A percentile compares a stretch with the other conserved stretches of the same genome.
Conservation (phyloP, 2,888 invertebrate genomes). For the Slavum lentiscoides region DNA sequence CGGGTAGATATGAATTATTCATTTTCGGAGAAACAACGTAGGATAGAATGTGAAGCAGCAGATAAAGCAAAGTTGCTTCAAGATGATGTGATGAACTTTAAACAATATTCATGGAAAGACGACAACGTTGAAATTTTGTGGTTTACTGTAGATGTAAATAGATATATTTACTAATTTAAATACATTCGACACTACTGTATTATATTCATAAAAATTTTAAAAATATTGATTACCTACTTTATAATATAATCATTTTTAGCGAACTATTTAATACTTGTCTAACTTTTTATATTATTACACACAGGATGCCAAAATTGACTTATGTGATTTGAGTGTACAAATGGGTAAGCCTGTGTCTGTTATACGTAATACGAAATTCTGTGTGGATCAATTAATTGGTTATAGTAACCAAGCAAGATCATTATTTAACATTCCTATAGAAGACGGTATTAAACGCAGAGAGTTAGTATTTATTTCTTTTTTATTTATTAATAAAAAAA, state of each 20-base stretch:
- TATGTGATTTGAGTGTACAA: conserved; percentile 22
- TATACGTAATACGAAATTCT: conserved; percentile 45
- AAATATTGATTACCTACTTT: no score
- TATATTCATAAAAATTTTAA: no score
- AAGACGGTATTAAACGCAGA: conserved; percentile 38
- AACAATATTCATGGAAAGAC: conserved; percentile 21
- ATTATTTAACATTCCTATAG: conserved; percentile 46
- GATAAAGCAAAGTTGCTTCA: conserved; percentile 47
- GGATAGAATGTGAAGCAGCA: conserved; percentile 36
- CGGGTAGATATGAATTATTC: conserved; percentile 33
- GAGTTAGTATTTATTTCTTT: conserved; percentile 27
- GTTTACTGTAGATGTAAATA: conserved; percentile 25
- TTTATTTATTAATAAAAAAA: background rate
- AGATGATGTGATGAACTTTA: conserved; percentile 25
- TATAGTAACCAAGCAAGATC: conserved; percentile 47
- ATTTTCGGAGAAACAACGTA: conserved; percentile 38
- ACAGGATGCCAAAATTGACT: conserved; percentile 34
- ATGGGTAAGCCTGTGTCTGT: conserved; percentile 50
- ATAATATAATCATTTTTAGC: no score
- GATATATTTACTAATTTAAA: background rate
- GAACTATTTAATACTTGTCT: background rate
- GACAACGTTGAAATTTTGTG: conserved; percentile 2
- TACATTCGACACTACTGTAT: no score
- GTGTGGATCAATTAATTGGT: conserved; percentile 32
- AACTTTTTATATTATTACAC: background rate